Base-by-base conservation (phyloP, 2,888 invertebrate species). In the Athalia circularis region DNA sequence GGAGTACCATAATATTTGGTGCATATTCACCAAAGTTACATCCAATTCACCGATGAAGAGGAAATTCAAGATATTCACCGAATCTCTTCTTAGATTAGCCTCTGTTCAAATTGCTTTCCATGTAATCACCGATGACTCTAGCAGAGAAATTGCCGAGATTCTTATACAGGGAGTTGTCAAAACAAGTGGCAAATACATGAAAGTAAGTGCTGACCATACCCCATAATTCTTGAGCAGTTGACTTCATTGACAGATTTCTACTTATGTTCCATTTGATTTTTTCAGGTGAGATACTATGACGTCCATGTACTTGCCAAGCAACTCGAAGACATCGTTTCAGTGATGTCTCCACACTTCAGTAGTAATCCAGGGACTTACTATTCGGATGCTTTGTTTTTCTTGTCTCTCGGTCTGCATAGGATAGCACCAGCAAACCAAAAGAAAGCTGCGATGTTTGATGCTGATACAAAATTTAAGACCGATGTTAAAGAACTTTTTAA, bases 301-400 rank as follows among this genome's bases (percentile, higher is more conserved):
- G 92, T 95, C 47, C 92, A 93, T 82, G 90, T 92, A 75, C 91
- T 94, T 81, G 93, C 94, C 0, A 89, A 90, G 45, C 91, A 92
- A 83, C 91, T 95, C 77, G 91, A 92, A 77, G 93, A 93, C 83
- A 93, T 95, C 82, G 93, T 95, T 4, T 90, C 92, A 48, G 92
- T 92, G 45, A 93, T 96, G 93, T 94, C 94, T 81, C 93, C 94
- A 6, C 93, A 94, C 87, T 96, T 96, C 89, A 94, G 93, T 85
- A 94, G 94, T 78, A 93, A 93, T 84, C 94, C 94, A 65, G 94
- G 94, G 77, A 93, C 94, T 4, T 96, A 96, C 86, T 96, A 96
- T 87, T 94, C 94, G 83, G 95, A 95, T 89, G 94, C 95, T 0
- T 90, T 96, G 45, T 96, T 96, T 90, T 96, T 95, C 87, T 88